Evolutionary conservation across 2,113 vertebrate species (phyloP).

Genomic region (Heloderma charlesbogerti): DNA sequence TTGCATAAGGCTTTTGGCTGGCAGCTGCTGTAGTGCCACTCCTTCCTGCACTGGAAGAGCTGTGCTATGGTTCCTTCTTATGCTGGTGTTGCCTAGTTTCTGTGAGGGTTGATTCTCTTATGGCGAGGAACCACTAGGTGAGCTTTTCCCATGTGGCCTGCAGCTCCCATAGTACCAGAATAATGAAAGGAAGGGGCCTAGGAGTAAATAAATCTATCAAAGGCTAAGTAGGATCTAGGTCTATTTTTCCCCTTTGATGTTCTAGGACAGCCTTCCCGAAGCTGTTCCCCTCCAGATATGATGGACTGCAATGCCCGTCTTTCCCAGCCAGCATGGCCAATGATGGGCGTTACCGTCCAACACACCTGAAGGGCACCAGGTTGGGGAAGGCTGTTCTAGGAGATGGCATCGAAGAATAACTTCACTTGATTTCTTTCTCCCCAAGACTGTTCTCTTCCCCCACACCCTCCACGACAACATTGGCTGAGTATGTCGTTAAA

Average conservation of each 20-base stretch:
- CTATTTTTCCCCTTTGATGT: background rate
- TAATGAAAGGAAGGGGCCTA: background rate
- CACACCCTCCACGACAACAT: rapidly evolving
- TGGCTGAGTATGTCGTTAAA: rapidly evolving
- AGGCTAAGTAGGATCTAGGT: background rate
- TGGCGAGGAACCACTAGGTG: background rate
- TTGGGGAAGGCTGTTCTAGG: no score
- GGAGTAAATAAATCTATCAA: background rate
- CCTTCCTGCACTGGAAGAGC: background rate
- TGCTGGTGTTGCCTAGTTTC: background rate
- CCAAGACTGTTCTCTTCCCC: rapidly evolving
- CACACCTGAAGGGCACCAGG: no score
- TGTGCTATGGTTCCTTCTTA: background rate
- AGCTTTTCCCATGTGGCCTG: background rate
- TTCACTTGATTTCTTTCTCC: rapidly evolving
- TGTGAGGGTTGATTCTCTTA: background rate
- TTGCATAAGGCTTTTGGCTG: background rate
- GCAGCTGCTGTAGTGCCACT: background rate
- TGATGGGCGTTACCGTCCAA: no score
- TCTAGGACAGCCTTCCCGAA: no score
- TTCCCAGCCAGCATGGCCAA: no score
- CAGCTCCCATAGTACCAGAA: background rate
- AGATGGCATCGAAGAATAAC: background rate
- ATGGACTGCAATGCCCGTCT: no score
- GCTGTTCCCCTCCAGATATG: no score